Conservation (phyloP, 2,888 invertebrate species). For the Spilarctia lutea region DNA sequence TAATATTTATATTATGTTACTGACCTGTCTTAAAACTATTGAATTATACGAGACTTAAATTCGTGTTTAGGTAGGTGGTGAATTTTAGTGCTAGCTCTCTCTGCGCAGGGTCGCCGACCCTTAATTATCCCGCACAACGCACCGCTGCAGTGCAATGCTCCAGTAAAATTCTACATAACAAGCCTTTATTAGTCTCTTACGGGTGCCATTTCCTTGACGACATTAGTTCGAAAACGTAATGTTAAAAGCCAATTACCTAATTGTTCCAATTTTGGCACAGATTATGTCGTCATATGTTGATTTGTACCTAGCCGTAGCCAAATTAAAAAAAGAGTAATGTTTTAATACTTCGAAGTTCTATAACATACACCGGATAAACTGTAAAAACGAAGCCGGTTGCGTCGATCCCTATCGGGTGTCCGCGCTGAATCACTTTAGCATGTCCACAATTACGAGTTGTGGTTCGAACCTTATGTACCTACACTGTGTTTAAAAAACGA, state of each 20-base stretch:
- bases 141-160: conserved; percentile 82
- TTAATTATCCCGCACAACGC: conserved; percentile 79
- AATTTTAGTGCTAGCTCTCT: conserved; percentile 74
- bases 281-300: conserved; percentile 12
- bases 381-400: conserved; percentile 65
- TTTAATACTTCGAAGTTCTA: conserved; percentile 53
- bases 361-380: conserved; percentile 70
- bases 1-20: conserved; percentile 34
- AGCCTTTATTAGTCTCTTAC: conserved; percentile 80
- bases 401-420: conserved; percentile 67
- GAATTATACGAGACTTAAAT: conserved; percentile 59
- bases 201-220: conserved; percentile 62
- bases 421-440: conserved; percentile 66
- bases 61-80: conserved; percentile 58
- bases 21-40: conserved; percentile 47
- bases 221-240: conserved; percentile 57
- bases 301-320: conserved; percentile 24
- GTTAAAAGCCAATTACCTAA: conserved; percentile 50
- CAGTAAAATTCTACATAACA: conserved; percentile 84
- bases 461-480: conserved; percentile 71
- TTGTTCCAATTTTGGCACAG: conserved; percentile 5
- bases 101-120: conserved; percentile 75
- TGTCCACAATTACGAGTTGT: conserved; percentile 56
- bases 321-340: conserved; percentile 38
- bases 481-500: conserved; percentile 67